A percentile compares a stretch with the other conserved stretches of the same genome.
These are phyloP conservation scores for Troides aeacus DNA, from an alignment of 2,888 invertebrate species.

Conservation along the genomic window DNA sequence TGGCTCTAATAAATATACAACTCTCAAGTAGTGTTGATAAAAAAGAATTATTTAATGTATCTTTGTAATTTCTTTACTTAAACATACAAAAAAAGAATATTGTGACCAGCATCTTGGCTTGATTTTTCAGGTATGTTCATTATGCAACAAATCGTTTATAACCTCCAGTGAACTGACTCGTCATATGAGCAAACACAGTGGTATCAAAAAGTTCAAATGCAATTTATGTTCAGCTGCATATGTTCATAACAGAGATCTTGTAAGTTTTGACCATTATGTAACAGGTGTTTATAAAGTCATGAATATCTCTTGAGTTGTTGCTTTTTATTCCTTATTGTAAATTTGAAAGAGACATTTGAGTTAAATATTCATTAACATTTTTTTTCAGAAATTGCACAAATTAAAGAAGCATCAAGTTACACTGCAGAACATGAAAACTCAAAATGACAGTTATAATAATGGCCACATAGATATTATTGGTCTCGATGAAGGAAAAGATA, in stretches of 20 bases:
- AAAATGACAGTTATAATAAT: slow-evolving; percentile 49
- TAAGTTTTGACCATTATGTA: slow-evolving; percentile 42
- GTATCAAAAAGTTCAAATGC: slow-evolving; percentile 80
- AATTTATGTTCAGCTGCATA: slow-evolving; percentile 79
- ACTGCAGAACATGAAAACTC: slow-evolving; percentile 41
- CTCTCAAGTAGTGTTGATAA: no score
- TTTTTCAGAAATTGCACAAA: slow-evolving; percentile 68
- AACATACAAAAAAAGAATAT: no score
- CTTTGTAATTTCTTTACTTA: no score
- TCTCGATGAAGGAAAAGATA: slow-evolving; percentile 61
- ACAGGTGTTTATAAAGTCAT: not conserved
- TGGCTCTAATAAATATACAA: not conserved
- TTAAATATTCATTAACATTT: not conserved
- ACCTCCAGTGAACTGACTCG: slow-evolving; percentile 81
- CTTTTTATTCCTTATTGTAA: no score
- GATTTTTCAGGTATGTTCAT: slow-evolving; percentile 66
- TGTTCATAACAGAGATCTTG: slow-evolving; percentile 79
- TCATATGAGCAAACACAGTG: slow-evolving; percentile 81
- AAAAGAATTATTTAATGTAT: no score
- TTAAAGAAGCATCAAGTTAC: slow-evolving; percentile 60
- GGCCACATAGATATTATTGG: slow-evolving; percentile 64
- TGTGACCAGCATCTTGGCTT: not conserved
- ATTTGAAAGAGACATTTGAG: not conserved
- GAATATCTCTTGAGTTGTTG: no score
- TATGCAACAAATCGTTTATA: slow-evolving; percentile 81